Percentiles rank a stretch among this genome's conserved stretches.
Evolutionary conservation across 2,888 invertebrate species (phyloP).

Genomic region (Lomographa bimaculata): DNA sequence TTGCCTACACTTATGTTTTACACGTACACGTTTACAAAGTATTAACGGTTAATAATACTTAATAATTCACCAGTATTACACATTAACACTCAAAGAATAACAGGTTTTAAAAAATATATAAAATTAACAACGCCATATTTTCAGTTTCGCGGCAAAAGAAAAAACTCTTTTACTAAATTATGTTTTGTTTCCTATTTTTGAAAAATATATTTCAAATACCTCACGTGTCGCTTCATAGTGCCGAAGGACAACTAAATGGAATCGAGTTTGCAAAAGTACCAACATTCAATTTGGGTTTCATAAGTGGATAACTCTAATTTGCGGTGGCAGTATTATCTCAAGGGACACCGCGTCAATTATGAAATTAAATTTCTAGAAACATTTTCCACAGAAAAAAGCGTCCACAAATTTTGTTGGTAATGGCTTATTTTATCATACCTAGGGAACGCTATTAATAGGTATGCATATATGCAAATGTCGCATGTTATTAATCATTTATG

Average conservation of each 20-base stretch:
- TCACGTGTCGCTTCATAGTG: constrained; percentile 39
- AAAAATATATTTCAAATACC: too few relatives aligned
- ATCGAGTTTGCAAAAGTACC: constrained; percentile 15
- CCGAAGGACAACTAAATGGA: constrained; percentile 29
- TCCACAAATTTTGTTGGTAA: constrained; percentile 15
- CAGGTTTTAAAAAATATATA: too few relatives aligned
- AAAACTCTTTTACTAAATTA: too few relatives aligned
- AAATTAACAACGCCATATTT: too few relatives aligned
- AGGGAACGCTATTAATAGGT: not conserved
- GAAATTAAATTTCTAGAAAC: constrained; percentile 37
- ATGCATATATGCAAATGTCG: not conserved
- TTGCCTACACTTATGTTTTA: too few relatives aligned
- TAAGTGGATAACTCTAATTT: constrained; percentile 14
- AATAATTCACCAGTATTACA: too few relatives aligned
- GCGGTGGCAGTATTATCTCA: constrained; percentile 17
- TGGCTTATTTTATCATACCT: constrained; percentile 12
- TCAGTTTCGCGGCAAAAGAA: too few relatives aligned
- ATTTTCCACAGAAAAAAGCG: constrained; percentile 13
- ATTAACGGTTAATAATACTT: too few relatives aligned
- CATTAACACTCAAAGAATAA: too few relatives aligned
- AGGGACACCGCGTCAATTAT: constrained; percentile 33
- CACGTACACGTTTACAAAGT: too few relatives aligned
- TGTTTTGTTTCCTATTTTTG: too few relatives aligned
- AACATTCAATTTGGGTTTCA: constrained; percentile 29
- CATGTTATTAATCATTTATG: not conserved